These are phyloP conservation scores for Adoxophyes honmai DNA, from an alignment of 1,140 invertebrate genomes.

Conservation along the genomic window DNA sequence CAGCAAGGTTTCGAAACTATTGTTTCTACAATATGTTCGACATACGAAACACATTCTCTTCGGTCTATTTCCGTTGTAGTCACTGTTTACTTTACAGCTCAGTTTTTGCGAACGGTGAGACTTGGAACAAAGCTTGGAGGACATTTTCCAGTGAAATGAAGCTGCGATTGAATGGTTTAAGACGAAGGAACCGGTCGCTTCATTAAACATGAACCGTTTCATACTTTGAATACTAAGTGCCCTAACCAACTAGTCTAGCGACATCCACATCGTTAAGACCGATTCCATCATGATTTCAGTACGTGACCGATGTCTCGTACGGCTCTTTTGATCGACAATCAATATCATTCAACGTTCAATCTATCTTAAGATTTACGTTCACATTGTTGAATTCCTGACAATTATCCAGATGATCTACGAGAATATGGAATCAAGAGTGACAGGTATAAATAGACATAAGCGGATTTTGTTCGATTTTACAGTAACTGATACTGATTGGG, in stretches of 20 bases:
- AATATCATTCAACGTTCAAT: constrained; percentile 51
- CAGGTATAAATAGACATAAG: constrained; percentile 6
- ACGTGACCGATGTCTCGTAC: constrained; percentile 38
- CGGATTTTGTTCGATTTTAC: background rate
- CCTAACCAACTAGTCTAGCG: constrained; percentile 17
- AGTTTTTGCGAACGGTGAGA: constrained; percentile 37
- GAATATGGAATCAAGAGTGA: constrained; percentile 1
- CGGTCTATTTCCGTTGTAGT: constrained; percentile 51
- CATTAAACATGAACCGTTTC: constrained; percentile 16
- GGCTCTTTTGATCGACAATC: constrained; percentile 56
- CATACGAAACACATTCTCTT: constrained; percentile 48
- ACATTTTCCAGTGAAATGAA: background rate
- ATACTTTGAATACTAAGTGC: too few relatives aligned
- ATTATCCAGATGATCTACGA: constrained; percentile 35
- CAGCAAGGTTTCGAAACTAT: constrained; percentile 35
- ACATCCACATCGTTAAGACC: constrained; percentile 34
- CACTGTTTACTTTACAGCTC: constrained; percentile 42
- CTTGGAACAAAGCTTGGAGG: background rate
- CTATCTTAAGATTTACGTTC: constrained; percentile 59
- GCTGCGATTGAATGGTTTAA: too few relatives aligned
- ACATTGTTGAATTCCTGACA: constrained; percentile 49
- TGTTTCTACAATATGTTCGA: constrained; percentile 56
- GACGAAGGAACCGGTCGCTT: too few relatives aligned
- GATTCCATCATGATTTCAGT: constrained; percentile 36
- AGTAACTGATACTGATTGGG: background rate